These are phyloP conservation scores for Drosophila conformis DNA, from an alignment of 2,888 invertebrate species.

Conservation along the genomic window DNA sequence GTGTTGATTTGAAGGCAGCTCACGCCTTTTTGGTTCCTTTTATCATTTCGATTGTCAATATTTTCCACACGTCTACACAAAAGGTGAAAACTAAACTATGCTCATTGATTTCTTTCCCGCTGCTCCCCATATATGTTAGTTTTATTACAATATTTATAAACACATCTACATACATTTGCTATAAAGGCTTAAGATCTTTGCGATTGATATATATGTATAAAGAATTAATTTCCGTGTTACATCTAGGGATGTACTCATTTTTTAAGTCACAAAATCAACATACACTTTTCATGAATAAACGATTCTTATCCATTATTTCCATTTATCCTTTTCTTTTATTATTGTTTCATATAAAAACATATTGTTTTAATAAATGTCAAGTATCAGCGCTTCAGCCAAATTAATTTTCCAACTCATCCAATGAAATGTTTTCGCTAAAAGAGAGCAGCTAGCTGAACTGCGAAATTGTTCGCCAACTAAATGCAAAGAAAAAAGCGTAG, in stretches of 20 bases:
- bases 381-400: conserved; percentile 22
- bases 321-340: background rate
- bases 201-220: background rate
- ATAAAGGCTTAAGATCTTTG: background rate
- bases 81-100: conserved; percentile 57
- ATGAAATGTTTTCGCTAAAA: conserved; percentile 19
- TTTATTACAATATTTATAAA: background rate
- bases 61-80: conserved; percentile 77
- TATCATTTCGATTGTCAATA: conserved; percentile 60
- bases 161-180: background rate
- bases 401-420: conserved; percentile 55
- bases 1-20: conserved; percentile 70
- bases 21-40: conserved; percentile 60
- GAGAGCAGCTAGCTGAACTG: conserved; percentile 53
- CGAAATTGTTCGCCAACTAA: conserved; percentile 65
- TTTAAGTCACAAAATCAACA: background rate
- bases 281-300: background rate
- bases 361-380: conserved; percentile 20
- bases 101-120: conserved; percentile 50
- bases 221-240: background rate
- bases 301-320: background rate
- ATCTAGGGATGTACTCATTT: background rate
- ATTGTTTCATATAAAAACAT: background rate
- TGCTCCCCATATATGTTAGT: conserved; percentile 17
- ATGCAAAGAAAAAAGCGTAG: conserved; percentile 21